Evolutionary conservation across 2,797 vertebrate species (phyloP).

Genomic region (Pangasius sanitwongsei): DNA sequence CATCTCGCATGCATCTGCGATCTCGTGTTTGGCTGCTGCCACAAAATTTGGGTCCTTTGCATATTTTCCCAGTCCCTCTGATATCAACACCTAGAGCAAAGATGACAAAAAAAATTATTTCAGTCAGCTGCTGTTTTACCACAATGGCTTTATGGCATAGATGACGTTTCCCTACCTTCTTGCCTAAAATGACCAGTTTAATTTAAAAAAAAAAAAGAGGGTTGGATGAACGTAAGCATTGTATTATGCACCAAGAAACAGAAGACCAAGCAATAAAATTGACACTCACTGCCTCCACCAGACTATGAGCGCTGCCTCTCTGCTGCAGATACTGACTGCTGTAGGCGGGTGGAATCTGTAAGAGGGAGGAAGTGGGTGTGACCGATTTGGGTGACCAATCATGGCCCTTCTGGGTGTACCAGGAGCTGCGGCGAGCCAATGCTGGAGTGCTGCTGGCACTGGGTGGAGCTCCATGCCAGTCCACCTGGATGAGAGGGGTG

Average conservation of each 20-base stretch:
- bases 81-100: constrained; percentile 90
- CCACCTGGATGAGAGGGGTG: constrained; percentile 90
- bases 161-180: not conserved
- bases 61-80: constrained; percentile 91
- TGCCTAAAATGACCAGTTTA: not conserved
- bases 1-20: constrained; percentile 95
- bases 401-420: constrained; percentile 80
- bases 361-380: constrained; percentile 66
- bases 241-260: not conserved
- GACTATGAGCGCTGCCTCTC: constrained; percentile 90
- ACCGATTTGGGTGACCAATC: constrained; percentile 37
- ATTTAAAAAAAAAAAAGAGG: not conserved
- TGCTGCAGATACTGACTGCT: constrained; percentile 83
- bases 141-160: not conserved
- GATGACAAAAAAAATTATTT: constrained; percentile 41
- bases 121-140: not conserved
- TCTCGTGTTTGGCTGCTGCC: constrained; percentile 89
- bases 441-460: constrained; percentile 85
- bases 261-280: not conserved
- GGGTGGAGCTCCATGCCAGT: constrained; percentile 81
- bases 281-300: constrained; percentile 93
- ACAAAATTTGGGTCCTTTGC: constrained; percentile 97
- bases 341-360: constrained; percentile 83
- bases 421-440: constrained; percentile 85
- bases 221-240: not conserved